Evolutionary conservation across 2,113 vertebrate species (phyloP).

Genomic region (Epinephelus moara): DNA sequence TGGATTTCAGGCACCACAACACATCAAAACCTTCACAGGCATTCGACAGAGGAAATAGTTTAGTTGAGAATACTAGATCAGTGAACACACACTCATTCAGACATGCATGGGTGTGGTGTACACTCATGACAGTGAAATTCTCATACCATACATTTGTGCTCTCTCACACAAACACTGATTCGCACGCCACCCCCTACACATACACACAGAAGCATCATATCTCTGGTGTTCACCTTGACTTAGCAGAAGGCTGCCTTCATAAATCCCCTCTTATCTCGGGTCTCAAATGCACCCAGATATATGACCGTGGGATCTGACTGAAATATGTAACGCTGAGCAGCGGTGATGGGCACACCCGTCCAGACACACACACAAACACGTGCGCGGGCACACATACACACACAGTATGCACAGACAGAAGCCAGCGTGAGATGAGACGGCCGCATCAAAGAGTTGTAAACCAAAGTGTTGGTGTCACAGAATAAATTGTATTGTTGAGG

Average conservation of each 20-base stretch:
- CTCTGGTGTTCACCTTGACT: slow-evolving; percentile 78
- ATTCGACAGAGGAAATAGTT: slow-evolving; percentile 3
- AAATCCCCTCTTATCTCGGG: slow-evolving; percentile 76
- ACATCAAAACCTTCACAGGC: slow-evolving; percentile 29
- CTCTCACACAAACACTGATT: slow-evolving; percentile 3
- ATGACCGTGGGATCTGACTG: slow-evolving; percentile 68
- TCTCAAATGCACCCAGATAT: slow-evolving; percentile 72
- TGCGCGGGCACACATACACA: slow-evolving; percentile 9
- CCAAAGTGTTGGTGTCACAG: not conserved
- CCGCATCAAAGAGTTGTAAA: not conserved
- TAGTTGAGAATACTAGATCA: slow-evolving; percentile 5
- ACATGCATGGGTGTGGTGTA: not conserved
- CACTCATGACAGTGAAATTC: not conserved
- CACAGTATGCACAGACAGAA: not conserved
- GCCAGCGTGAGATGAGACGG: not conserved
- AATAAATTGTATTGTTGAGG: not conserved
- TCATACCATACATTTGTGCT: slow-evolving; percentile 4
- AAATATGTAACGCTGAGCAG: slow-evolving; percentile 70
- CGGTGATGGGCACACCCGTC: slow-evolving; percentile 30
- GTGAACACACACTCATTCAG: not conserved
- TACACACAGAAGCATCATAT: slow-evolving; percentile 58
- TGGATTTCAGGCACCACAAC: slow-evolving; percentile 44
- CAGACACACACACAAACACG: not conserved
- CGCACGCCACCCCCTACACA: not conserved
- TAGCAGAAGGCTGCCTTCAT: slow-evolving; percentile 63